These are phyloP conservation scores for Euglossa dilemma DNA, from an alignment of 1,140 invertebrate species.

Conservation along the genomic window DNA sequence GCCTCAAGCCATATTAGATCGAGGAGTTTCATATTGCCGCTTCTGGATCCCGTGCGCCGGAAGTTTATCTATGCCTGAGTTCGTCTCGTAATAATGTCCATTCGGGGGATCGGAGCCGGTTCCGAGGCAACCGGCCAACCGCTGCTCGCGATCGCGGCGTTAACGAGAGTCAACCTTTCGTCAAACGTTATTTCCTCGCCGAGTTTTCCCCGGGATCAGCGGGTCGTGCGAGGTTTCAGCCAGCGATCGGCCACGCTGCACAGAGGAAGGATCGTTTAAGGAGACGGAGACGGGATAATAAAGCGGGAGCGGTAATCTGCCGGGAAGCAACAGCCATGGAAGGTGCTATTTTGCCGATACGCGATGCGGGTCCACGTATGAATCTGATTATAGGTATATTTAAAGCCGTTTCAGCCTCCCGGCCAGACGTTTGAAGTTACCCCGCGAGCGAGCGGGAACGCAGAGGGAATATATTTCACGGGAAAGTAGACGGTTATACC, in stretches of 20 bases:
- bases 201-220: not conserved
- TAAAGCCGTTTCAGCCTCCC: not conserved
- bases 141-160: slow-evolving; percentile 11
- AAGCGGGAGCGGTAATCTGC: not conserved
- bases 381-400: not conserved
- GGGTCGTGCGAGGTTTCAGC: not conserved
- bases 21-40: slow-evolving; percentile 80
- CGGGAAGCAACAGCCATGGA: not conserved
- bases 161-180: slow-evolving; percentile 24
- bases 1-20: slow-evolving; percentile 81
- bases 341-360: not conserved
- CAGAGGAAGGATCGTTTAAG: not conserved
- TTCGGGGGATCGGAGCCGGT: slow-evolving; percentile 39
- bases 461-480: too few species aligned
- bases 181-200: slow-evolving; percentile 14
- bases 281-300: slow-evolving; percentile 7
- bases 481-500: too few species aligned
- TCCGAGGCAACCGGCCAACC: too few species aligned
- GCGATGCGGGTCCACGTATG: not conserved
- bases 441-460: not conserved
- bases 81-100: slow-evolving; percentile 76
- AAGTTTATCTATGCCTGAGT: slow-evolving; percentile 76
- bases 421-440: not conserved
- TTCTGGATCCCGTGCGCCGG: slow-evolving; percentile 70
- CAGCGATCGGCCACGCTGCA: not conserved